Base-by-base conservation (phyloP, 2,888 invertebrate genomes). In the Pedicia rivosa region DNA sequence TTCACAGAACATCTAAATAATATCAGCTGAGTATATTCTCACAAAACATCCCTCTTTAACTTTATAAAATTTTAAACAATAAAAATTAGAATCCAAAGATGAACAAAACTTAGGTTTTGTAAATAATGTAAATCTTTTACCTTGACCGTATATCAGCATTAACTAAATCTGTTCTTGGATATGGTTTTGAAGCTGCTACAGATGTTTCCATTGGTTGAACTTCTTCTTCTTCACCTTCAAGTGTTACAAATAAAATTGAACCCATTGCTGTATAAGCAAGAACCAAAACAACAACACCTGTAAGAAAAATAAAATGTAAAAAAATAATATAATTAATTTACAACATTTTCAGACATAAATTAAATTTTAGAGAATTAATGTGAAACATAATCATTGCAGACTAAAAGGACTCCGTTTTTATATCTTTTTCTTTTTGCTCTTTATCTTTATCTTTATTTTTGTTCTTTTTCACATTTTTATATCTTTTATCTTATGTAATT, bases 201-300 rank as follows among this genome's bases (percentile, higher is more conserved):
- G 73, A 69, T 2, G 72, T 72, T 48, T 72, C 74, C 42, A 66
- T 56, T 25, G 34, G 24, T 25, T 15, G 15, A 38, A 60, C 53
- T n/a, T 62, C 57, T 43, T 68, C 67, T 34, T 64, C 51, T 40
- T 69, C 68, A 37, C 82, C 83, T 57, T 87, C 86, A 38, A 87
- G 64, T 10, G 81, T 78, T 59, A 83, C 79, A 62, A 94, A 95
- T 40, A 90, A 74, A 52, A 91, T 80, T 16, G 88, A 92, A 10
- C 94, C 94, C 49, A 91, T 70, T 35, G 92, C 72, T 44, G 91
- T 88, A 65, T 95, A 95, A 10, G 79, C 78, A 31, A 94, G 71
- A 13, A 94, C 90, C 38, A 94, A 70, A 46, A 78, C 50, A 36
- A 62, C 46, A 24, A 62, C 61, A 47, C 60, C 60, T 60, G 40